These are phyloP conservation scores for Erinaceus europaeus DNA, from an alignment of 2,113 vertebrate genomes.

Conservation along the genomic window DNA sequence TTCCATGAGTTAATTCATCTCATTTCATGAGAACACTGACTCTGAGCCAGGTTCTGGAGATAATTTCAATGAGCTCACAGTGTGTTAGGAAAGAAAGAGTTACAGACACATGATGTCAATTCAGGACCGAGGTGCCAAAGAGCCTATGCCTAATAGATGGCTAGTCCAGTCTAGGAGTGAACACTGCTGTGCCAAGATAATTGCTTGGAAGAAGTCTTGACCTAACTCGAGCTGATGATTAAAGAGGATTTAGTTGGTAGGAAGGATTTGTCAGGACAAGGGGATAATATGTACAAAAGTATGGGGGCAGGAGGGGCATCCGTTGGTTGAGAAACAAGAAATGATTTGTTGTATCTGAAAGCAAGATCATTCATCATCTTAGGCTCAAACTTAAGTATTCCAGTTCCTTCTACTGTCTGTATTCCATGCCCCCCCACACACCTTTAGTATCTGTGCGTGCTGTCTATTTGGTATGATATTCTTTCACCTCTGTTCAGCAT, in stretches of 20 bases:
- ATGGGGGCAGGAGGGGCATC: neutral
- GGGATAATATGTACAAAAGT: neutral
- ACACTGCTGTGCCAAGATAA: no score
- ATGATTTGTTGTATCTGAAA: neutral
- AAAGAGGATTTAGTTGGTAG: neutral
- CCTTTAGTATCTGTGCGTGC: neutral
- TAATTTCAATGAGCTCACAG: neutral
- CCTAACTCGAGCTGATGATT: neutral
- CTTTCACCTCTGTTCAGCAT: neutral
- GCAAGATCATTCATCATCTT: neutral
- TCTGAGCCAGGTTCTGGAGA: neutral
- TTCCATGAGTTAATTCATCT: neutral
- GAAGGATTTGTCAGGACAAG: neutral
- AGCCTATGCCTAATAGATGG: fast-evolving
- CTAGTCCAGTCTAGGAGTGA: neutral
- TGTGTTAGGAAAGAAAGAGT: conserved; percentile 9
- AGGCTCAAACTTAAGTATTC: neutral
- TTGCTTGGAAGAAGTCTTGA: neutral
- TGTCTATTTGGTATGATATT: neutral
- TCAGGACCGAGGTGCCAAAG: neutral
- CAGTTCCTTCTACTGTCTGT: neutral
- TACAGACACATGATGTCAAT: neutral
- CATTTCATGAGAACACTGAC: neutral
- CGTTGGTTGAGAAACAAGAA: neutral
- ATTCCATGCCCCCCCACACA: neutral